Conservation (phyloP, 2,797 vertebrate species). For the Malacoctenus gilli region DNA sequence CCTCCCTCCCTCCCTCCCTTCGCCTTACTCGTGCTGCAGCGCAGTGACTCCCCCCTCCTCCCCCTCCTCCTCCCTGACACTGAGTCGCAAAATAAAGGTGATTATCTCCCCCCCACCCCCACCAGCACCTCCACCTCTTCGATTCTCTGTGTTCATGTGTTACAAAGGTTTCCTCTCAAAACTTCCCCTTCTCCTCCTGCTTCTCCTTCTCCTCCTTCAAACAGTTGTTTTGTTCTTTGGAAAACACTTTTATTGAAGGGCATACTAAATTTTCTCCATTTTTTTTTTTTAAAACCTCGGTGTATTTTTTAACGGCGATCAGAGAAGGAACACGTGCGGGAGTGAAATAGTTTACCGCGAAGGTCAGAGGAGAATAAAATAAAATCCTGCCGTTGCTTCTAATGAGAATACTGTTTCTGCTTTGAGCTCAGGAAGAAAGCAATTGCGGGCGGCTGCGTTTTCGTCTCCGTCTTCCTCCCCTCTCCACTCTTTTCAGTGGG, state of each 20-base stretch:
- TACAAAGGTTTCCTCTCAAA: constrained; percentile 64
- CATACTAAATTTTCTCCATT: constrained; percentile 9
- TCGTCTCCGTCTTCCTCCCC: constrained; percentile 53
- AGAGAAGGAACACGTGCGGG: neutral
- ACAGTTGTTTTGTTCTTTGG: constrained; percentile 53
- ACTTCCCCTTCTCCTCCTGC: constrained; percentile 35
- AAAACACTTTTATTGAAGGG: constrained; percentile 41
- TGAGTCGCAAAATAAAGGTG: constrained; percentile 75
- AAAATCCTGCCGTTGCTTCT: constrained; percentile 25
- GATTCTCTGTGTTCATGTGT: constrained; percentile 65
- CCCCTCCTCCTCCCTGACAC: constrained; percentile 13
- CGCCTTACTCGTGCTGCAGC: constrained; percentile 27
- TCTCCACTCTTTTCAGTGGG: constrained; percentile 64
- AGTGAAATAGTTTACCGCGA: constrained; percentile 4
- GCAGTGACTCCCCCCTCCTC: neutral
- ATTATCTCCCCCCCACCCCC: constrained; percentile 63
- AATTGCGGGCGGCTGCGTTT: constrained; percentile 64
- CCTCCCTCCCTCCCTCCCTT: constrained; percentile 49
- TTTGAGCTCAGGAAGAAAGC: constrained; percentile 52
- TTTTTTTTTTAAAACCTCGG: constrained; percentile 25
- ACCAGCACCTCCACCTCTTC: constrained; percentile 43
- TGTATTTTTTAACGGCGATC: constrained; percentile 2
- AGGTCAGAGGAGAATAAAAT: constrained; percentile 26
- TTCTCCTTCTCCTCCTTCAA: constrained; percentile 49
- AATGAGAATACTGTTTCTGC: constrained; percentile 50